Evolutionary conservation across 2,888 invertebrate species (phyloP), one percentile per base, ranked within the genome.

Genomic region (Platycnemis pennipes): DNA sequence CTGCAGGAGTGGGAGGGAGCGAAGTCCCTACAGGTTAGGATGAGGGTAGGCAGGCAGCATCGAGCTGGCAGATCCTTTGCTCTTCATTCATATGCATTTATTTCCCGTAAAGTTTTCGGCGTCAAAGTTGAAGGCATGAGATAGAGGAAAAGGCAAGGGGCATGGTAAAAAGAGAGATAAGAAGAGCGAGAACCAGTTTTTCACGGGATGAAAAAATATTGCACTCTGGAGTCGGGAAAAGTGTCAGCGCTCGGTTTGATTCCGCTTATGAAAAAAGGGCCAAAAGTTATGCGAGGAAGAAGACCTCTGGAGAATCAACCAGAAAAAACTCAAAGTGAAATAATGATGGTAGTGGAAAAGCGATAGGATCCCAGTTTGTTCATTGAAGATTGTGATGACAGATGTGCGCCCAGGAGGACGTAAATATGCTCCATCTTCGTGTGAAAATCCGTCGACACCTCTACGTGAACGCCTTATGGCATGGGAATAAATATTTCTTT

Each of bases 61-160:
- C 63, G 63, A 77, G 77, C 31, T 77, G 37, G 77, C 77, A 77
- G 77, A 31, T n/a, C 91, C 44, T 89, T 89, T 56, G 31, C 53
- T 63, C 91, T 91, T 91, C 91, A 91, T 91, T 91, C 91, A 91
- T 91, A 91, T 91, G 91, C 91, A 91, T 91, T 91, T 91, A 91
- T 91, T 91, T 91, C 63, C 63, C 91, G 91, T 46, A 87, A 91
- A 91, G 91, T 91, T 91, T 63, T 91, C 37, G 91, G n/a, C 91
- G 42, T 44, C 63, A 45, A 91, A 91, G 91, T 91, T 91, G 91
- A 69, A 86, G 91, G 63, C 16, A 13, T 26, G 7, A n/a, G 44
- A 26, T 42, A 5, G 7, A 45, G 87, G 13, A 46, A 44, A 0
- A 11, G 37, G 89, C 1, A 37, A 0, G 56, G 42, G 44, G 42